A percentile compares a stretch with the other conserved stretches of the same genome.
phyloP scores from a whole-genome alignment of 2,113 vertebrate genomes.

The Brevimyrus niger region DNA sequence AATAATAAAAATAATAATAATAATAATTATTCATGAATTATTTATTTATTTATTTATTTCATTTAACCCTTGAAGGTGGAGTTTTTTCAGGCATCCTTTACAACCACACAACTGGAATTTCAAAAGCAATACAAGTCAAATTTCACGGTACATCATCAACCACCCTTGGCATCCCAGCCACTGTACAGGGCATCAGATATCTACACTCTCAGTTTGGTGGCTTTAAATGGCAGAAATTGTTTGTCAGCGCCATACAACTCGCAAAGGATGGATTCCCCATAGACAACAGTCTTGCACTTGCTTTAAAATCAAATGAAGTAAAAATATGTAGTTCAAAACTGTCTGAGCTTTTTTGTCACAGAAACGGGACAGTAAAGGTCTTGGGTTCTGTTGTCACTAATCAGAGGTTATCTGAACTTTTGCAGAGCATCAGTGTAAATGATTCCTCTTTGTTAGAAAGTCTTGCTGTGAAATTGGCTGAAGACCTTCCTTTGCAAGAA shows the following conservation, averaged over 20 bases:
- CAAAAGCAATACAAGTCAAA: conserved; percentile 40
- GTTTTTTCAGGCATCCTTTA: conserved; percentile 41
- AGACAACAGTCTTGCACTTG: conserved; percentile 36
- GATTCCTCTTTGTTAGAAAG: conserved; percentile 29
- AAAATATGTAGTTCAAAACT: conserved; percentile 39
- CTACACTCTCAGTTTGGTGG: conserved; percentile 45
- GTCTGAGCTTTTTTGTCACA: conserved; percentile 43
- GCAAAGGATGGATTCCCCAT: conserved; percentile 51
- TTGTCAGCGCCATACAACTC: conserved; percentile 24
- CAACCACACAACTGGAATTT: conserved; percentile 32
- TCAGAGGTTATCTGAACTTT: conserved; percentile 34
- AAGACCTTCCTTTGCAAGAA: conserved; percentile 34
- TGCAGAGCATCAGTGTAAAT: conserved; percentile 32
- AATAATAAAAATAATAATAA: not conserved
- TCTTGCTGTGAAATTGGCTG: conserved; percentile 41
- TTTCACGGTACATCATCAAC: conserved; percentile 25
- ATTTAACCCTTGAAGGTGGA: conserved; percentile 37
- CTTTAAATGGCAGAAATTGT: conserved; percentile 47
- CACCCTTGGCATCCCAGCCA: not conserved
- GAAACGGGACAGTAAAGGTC: conserved; percentile 21
- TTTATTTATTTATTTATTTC: not conserved
- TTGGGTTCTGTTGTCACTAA: conserved; percentile 31
- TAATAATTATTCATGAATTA: not conserved
- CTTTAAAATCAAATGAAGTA: conserved; percentile 36
- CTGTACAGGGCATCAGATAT: conserved; percentile 40